phyloP scores from a whole-genome alignment of 2,797 vertebrate genomes.

The Odontamblyopus lacepedii region DNA sequence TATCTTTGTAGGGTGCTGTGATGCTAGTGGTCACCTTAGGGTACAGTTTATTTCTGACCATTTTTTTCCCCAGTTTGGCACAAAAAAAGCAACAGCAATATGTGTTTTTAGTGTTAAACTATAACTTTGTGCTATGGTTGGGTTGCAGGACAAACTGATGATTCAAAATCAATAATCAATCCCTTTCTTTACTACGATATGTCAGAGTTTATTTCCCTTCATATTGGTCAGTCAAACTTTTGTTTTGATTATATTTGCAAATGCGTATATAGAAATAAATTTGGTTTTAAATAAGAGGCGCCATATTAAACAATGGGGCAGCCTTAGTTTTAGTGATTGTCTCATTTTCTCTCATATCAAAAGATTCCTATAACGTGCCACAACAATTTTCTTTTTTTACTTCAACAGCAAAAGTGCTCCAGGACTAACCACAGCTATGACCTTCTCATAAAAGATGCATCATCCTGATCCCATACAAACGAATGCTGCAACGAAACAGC shows the following conservation, averaged over 20 bases:
- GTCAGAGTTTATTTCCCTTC: no score
- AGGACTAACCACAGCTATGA: slow-evolving; percentile 1
- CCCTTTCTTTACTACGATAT: no score
- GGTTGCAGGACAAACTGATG: no score
- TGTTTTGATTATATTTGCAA: no score
- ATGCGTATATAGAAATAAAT: no score
- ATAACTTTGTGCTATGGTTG: no score
- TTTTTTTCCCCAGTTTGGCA: background rate
- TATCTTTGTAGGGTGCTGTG: slow-evolving; percentile 9
- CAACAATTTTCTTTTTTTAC: background rate
- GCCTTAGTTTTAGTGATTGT: background rate
- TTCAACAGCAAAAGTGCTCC: background rate
- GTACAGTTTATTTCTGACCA: slow-evolving; percentile 1
- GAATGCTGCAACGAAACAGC: slow-evolving; percentile 1
- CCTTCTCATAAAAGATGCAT: slow-evolving; percentile 12
- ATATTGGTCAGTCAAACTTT: no score
- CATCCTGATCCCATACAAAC: background rate
- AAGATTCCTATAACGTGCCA: background rate
- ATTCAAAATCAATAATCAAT: no score
- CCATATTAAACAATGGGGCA: background rate
- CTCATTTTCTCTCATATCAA: background rate
- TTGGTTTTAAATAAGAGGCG: no score
- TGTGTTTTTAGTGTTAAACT: background rate
- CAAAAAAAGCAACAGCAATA: background rate
- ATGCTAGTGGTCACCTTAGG: slow-evolving; percentile 3